Base-by-base conservation (phyloP, 2,797 vertebrate genomes). In the Sandelia bainsii region DNA sequence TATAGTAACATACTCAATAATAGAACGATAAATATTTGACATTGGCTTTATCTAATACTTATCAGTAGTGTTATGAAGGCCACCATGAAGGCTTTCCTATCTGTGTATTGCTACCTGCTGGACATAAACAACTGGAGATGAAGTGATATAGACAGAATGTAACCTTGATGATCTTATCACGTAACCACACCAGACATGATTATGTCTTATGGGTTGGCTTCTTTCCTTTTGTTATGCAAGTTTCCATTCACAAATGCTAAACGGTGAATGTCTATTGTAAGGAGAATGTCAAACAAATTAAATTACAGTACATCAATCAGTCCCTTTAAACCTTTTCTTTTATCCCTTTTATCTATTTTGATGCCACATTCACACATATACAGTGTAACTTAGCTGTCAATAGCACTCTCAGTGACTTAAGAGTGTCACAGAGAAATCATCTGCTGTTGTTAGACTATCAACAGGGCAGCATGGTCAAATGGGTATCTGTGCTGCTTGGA, bases 21-120 rank as follows among this genome's bases (percentile, higher is more conserved):
- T 22, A 48, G 8, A 68, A 40, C 46, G 71, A 78, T 76, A 57
- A 49, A 20, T 42, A 70, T 67, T 62, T 22, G 25, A 6, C 58
- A 76, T 2, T 58, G 23, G 11, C 17, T 54, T 74, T 69, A 70
- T 82, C 65, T 51, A 23, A 37, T 14, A 67, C 62, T 78, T 89
- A 89, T 90, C 86, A 60, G 65, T n/a, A 27, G 4, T 3, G 5
- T 54, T 79, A 8, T 67, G 29, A 89, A 89, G 85, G 83, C 65
- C 82, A 73, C 3, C n/a, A 2, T 61, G 50, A 85, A 84, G 51
- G 61, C 11, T 34, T 64, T 50, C 20, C 17, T 77, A 72, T 74
- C 64, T 62, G 25, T 53, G 9, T 23, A 51, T 48, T 50, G 42
- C 22, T n/a, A 40, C 2, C 9, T 49, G 58, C 50, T 61, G 11